These are phyloP conservation scores for Pseudorectes ferrugineus DNA, from an alignment of 2,113 vertebrate genomes.

Conservation along the genomic window DNA sequence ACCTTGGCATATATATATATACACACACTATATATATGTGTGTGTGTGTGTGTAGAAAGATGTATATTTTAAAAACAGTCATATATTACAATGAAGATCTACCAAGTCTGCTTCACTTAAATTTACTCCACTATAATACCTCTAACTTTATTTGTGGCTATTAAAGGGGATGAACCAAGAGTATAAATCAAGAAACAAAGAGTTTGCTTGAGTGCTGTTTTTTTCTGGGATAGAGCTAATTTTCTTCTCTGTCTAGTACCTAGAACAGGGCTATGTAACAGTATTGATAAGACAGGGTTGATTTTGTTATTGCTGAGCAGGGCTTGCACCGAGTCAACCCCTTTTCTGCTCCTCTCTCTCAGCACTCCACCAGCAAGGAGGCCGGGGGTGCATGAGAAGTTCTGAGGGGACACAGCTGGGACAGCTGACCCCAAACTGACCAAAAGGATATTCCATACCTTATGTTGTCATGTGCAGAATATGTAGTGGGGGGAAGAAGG, in stretches of 20 bases:
- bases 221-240: background rate
- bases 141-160: background rate
- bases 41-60: background rate
- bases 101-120: background rate
- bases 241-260: background rate
- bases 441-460: background rate
- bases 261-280: background rate
- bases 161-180: background rate
- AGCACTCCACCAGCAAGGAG: background rate
- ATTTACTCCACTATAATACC: background rate
- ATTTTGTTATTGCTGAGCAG: background rate
- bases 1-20: background rate
- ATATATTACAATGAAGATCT: background rate
- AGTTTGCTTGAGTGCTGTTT: background rate
- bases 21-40: background rate
- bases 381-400: too few relatives aligned
- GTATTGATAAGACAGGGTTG: background rate
- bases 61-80: background rate
- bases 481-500: background rate
- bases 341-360: background rate
- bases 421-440: background rate
- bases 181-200: background rate
- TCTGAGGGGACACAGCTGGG: background rate
- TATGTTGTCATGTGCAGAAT: background rate
- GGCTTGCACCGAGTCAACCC: background rate